These are phyloP conservation scores for Mylabris sibirica DNA, from an alignment of 2,888 invertebrate genomes.

Conservation along the genomic window DNA sequence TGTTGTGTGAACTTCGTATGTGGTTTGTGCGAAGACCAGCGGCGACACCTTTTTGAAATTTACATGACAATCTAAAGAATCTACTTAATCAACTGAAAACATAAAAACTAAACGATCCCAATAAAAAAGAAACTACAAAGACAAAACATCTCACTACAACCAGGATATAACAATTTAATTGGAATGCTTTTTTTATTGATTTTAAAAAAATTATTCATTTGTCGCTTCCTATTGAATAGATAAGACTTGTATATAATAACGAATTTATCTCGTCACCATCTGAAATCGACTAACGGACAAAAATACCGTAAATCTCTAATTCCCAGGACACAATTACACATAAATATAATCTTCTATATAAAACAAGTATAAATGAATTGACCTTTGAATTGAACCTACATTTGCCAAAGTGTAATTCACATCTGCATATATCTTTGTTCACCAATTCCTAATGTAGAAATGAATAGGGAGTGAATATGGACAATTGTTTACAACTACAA, in stretches of 20 bases:
- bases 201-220: neutral
- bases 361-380: conserved; percentile 12
- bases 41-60: conserved; percentile 12
- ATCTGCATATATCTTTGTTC: conserved; percentile 13
- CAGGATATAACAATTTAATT: neutral
- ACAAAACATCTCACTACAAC: neutral
- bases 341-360: conserved; percentile 3
- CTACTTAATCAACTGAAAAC: neutral
- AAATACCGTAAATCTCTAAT: conserved; percentile 12
- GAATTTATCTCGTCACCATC: conserved; percentile 13
- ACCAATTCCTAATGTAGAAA: conserved; percentile 3
- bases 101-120: neutral
- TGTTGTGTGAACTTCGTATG: conserved; percentile 23
- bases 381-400: conserved; percentile 8
- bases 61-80: conserved; percentile 8
- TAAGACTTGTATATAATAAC: neutral
- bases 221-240: neutral
- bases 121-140: neutral
- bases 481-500: neutral
- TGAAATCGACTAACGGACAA: conserved; percentile 11
- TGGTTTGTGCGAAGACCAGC: conserved; percentile 18
- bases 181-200: neutral
- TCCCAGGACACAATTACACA: conserved; percentile 14
- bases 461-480: conserved; percentile 10
- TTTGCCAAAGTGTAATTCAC: conserved; percentile 4